phyloP scores from a whole-genome alignment of 1,140 invertebrate species.

The Choristoneura fumiferana region DNA sequence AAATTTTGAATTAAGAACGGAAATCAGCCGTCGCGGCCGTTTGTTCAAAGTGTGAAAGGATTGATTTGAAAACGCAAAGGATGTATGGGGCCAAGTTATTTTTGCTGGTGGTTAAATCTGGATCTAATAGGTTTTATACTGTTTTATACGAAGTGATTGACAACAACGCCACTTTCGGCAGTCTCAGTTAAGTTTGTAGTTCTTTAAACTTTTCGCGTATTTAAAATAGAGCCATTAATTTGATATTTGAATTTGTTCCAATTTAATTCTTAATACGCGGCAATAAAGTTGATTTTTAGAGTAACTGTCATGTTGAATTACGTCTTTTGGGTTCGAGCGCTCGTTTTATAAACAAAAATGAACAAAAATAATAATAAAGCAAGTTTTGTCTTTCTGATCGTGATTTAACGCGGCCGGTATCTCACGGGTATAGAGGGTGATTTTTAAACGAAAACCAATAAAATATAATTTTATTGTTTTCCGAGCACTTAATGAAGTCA shows the following conservation, averaged over 20 bases:
- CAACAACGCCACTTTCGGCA: background rate
- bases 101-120: conserved; percentile 33
- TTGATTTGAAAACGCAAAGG: conserved; percentile 51
- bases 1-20: conserved; percentile 73
- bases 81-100: conserved; percentile 50
- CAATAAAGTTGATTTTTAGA: too few species aligned
- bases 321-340: background rate
- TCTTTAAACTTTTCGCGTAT: too few species aligned
- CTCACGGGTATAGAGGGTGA: background rate
- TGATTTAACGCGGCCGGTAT: conserved; percentile 16
- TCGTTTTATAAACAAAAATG: background rate
- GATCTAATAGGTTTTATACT: conserved; percentile 12
- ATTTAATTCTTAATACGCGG: too few species aligned
- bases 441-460: conserved; percentile 45
- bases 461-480: conserved; percentile 54
- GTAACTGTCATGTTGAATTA: background rate
- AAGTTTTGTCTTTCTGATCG: conserved; percentile 20
- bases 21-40: conserved; percentile 70
- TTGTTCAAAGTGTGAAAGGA: conserved; percentile 75
- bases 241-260: too few species aligned
- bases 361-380: background rate
- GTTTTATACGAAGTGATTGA: conserved; percentile 18
- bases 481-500: conserved; percentile 61
- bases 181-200: background rate
- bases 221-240: too few species aligned